These are phyloP conservation scores for Psophia crepitans DNA, from an alignment of 2,113 vertebrate genomes.

Conservation along the genomic window DNA sequence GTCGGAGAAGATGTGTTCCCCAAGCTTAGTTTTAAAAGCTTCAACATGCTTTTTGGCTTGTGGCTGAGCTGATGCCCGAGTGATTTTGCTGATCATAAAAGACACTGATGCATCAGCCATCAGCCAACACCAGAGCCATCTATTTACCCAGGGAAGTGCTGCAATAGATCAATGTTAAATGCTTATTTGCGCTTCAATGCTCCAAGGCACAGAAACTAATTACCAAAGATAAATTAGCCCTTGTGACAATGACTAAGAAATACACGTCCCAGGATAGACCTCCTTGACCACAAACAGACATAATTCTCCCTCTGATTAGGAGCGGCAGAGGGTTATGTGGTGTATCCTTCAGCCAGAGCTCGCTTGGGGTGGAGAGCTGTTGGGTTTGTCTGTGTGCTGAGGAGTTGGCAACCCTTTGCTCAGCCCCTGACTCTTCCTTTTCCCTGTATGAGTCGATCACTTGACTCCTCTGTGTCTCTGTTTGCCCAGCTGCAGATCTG, in stretches of 20 bases:
- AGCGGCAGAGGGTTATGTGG: fast-evolving
- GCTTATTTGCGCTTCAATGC: slow-evolving; percentile 46
- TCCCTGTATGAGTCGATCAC: fast-evolving
- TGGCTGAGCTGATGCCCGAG: slow-evolving; percentile 7
- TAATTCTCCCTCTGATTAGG: neutral
- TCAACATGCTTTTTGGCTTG: neutral
- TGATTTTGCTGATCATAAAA: neutral
- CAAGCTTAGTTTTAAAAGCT: neutral
- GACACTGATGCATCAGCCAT: slow-evolving; percentile 28
- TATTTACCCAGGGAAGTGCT: slow-evolving; percentile 46
- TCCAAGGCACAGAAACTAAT: slow-evolving; percentile 62
- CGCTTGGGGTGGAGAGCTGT: fast-evolving
- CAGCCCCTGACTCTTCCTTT: neutral
- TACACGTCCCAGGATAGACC: slow-evolving; percentile 15
- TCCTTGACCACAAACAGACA: slow-evolving; percentile 25
- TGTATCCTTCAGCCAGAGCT: neutral
- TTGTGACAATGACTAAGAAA: slow-evolving; percentile 41
- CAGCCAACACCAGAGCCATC: neutral
- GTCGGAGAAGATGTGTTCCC: neutral
- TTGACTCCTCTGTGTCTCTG: neutral
- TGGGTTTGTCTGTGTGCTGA: neutral
- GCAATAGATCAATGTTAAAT: slow-evolving; percentile 56
- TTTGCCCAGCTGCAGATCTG: neutral
- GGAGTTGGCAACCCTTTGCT: neutral
- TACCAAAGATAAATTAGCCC: slow-evolving; percentile 59